Conservation (phyloP, 2,113 vertebrate species). For the Mola mola region DNA sequence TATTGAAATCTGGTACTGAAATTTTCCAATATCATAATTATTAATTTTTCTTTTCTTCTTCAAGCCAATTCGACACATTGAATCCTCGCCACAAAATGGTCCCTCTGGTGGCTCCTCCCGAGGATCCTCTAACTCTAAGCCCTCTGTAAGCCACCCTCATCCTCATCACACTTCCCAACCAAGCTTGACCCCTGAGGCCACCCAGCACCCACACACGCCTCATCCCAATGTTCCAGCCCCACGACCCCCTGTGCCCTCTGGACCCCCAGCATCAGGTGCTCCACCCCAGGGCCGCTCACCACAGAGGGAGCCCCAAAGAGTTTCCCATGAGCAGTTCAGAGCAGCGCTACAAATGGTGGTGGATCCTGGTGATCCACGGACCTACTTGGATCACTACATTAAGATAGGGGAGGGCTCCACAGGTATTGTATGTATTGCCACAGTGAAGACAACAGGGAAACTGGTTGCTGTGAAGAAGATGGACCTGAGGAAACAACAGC, state of each 20-base stretch:
- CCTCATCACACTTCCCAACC: slow-evolving; percentile 80
- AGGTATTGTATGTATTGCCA: slow-evolving; percentile 93
- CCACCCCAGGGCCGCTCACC: slow-evolving; percentile 79
- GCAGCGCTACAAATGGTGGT: slow-evolving; percentile 94
- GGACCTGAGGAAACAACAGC: slow-evolving; percentile 95
- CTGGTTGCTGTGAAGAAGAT: slow-evolving; percentile 97
- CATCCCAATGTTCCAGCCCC: slow-evolving; percentile 73
- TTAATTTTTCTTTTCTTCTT: neutral
- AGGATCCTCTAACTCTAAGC: slow-evolving; percentile 61
- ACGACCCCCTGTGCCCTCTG: slow-evolving; percentile 21
- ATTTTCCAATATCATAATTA: too few species aligned
- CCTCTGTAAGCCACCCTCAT: slow-evolving; percentile 60
- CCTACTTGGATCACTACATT: slow-evolving; percentile 95
- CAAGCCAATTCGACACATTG: slow-evolving; percentile 74
- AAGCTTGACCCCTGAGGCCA: slow-evolving; percentile 65
- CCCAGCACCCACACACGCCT: slow-evolving; percentile 75
- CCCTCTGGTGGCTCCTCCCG: slow-evolving; percentile 64
- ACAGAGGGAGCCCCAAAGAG: slow-evolving; percentile 89
- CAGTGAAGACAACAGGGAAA: slow-evolving; percentile 87
- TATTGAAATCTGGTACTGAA: neutral
- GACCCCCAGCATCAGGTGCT: neutral
- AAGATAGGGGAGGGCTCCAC: slow-evolving; percentile 97
- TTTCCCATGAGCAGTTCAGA: slow-evolving; percentile 95
- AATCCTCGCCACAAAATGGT: slow-evolving; percentile 81
- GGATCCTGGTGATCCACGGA: slow-evolving; percentile 89